Evolutionary conservation across 2,888 invertebrate species (phyloP).

Genomic region (Torymus auratus): DNA sequence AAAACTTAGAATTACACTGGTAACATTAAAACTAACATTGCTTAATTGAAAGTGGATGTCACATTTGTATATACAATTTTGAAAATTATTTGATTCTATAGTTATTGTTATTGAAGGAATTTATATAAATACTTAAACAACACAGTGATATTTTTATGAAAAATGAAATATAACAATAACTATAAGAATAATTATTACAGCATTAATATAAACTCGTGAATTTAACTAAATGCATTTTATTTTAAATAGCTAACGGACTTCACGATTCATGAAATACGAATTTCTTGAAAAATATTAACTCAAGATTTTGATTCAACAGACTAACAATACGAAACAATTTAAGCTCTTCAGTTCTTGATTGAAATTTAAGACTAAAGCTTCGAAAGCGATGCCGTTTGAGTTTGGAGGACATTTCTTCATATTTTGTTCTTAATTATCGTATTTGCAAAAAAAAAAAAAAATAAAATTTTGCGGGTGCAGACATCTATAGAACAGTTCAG

Average conservation of each 20-base stretch:
- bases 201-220: not conserved
- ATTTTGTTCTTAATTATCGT: constrained; percentile 1
- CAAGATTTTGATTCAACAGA: constrained; percentile 15
- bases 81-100: constrained; percentile 1
- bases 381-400: not conserved
- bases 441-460: constrained; percentile 24
- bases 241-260: constrained; percentile 7
- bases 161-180: constrained; percentile 9
- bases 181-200: constrained; percentile 11
- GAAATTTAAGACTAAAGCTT: constrained; percentile 9
- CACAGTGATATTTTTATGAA: not conserved
- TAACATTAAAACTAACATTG: not conserved
- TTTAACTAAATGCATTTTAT: constrained; percentile 28
- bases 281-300: constrained; percentile 12
- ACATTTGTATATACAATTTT: constrained; percentile 13
- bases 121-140: not conserved
- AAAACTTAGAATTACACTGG: constrained; percentile 20
- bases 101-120: constrained; percentile 9
- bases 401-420: constrained; percentile 17
- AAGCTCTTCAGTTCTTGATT: constrained; percentile 33
- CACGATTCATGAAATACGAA: constrained; percentile 41
- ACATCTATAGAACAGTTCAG: not conserved
- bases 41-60: not conserved
- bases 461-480: constrained; percentile 16
- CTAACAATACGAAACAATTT: not conserved